phyloP scores from a whole-genome alignment of 2,797 vertebrate species.

The Pelobates cultripes region DNA sequence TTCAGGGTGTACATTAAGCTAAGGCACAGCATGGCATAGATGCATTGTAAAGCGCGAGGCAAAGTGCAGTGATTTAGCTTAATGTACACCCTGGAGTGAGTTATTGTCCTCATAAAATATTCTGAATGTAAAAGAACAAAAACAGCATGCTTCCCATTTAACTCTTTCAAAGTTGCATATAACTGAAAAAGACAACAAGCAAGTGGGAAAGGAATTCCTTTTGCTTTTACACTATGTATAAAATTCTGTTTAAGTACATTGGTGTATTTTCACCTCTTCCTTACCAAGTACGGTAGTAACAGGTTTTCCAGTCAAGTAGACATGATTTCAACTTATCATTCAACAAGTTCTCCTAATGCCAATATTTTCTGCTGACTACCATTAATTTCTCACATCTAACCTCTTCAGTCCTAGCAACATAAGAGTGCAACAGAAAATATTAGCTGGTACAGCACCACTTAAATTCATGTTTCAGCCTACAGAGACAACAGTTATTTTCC shows the following conservation, averaged over 20 bases:
- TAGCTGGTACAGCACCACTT: too few relatives aligned
- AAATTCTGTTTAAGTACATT: neutral
- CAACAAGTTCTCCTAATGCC: too few relatives aligned
- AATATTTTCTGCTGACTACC: too few relatives aligned
- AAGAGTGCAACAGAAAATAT: too few relatives aligned
- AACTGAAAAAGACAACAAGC: neutral
- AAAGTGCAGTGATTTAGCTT: slow-evolving; percentile 54
- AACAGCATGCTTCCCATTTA: slow-evolving; percentile 36
- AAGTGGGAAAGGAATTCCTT: neutral
- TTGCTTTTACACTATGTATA: neutral
- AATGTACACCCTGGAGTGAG: slow-evolving; percentile 52
- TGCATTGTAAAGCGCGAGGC: slow-evolving; percentile 51
- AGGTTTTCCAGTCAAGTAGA: too few relatives aligned
- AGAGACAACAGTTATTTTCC: too few relatives aligned
- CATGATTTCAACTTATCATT: too few relatives aligned
- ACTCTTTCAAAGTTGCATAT: slow-evolving; percentile 24
- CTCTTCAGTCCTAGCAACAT: too few relatives aligned
- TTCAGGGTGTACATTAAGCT: slow-evolving; percentile 55
- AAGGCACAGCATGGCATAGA: slow-evolving; percentile 50
- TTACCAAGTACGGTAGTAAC: too few relatives aligned
- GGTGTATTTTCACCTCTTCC: too few relatives aligned
- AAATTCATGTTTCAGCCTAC: too few relatives aligned
- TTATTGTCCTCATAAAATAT: slow-evolving; percentile 54
- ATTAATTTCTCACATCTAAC: too few relatives aligned
- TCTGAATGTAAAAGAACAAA: slow-evolving; percentile 52